Conservation (phyloP, 2,888 invertebrate genomes). For the Gymnosoma rotundatum region DNA sequence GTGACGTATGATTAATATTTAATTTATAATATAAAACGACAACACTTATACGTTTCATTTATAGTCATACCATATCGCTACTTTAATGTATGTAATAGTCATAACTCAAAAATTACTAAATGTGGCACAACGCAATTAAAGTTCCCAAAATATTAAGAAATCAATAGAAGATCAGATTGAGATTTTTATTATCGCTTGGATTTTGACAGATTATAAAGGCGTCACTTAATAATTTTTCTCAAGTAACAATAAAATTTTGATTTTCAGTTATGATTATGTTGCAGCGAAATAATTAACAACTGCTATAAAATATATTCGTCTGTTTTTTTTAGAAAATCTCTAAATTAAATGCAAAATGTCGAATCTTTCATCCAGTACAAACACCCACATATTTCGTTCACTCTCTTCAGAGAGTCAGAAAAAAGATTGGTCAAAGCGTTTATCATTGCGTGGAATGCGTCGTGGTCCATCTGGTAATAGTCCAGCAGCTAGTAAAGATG, state of each 20-base stretch:
- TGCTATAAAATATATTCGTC: neutral
- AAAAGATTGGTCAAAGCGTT: constrained; percentile 89
- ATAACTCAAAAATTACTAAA: too few species aligned
- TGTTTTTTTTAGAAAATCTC: neutral
- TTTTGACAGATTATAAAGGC: too few species aligned
- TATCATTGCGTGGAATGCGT: constrained; percentile 88
- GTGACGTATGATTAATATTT: constrained; percentile 20
- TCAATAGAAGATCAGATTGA: too few species aligned
- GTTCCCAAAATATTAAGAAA: too few species aligned
- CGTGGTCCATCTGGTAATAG: constrained; percentile 79
- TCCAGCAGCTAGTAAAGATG: constrained; percentile 82
- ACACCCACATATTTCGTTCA: constrained; percentile 85
- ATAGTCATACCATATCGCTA: too few species aligned
- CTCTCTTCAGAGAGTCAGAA: constrained; percentile 86
- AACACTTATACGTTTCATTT: neutral
- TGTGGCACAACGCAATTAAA: too few species aligned
- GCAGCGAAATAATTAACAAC: too few species aligned
- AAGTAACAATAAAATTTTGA: too few species aligned
- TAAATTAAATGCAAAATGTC: constrained; percentile 61
- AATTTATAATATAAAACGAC: neutral
- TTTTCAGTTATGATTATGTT: too few species aligned
- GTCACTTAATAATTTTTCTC: too few species aligned
- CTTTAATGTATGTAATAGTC: too few species aligned
- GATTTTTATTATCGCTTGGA: too few species aligned
- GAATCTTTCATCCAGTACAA: constrained; percentile 71